Conservation (phyloP, 2,797 vertebrate species). For the Acipenser transmontanus region DNA sequence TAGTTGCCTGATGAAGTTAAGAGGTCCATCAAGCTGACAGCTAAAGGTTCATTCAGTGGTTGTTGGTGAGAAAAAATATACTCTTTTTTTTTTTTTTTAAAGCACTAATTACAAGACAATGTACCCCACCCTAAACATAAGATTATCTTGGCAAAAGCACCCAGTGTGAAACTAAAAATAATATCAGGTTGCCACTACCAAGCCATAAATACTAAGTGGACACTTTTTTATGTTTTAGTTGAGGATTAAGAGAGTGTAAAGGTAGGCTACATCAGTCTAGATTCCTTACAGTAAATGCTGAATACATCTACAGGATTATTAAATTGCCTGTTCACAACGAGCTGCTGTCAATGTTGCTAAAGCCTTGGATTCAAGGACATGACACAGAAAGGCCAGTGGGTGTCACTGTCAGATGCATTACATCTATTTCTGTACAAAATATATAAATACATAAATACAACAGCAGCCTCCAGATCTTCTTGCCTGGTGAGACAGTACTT, state of each 20-base stretch:
- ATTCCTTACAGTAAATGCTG: too few species aligned
- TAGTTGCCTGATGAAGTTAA: neutral
- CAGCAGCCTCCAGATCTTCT: neutral
- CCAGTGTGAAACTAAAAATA: too few species aligned
- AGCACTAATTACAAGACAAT: too few species aligned
- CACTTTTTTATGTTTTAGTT: too few species aligned
- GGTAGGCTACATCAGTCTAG: too few species aligned
- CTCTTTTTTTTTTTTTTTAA: neutral
- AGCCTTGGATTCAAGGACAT: neutral
- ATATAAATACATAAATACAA: neutral
- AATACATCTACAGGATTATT: too few species aligned
- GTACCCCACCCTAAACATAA: too few species aligned
- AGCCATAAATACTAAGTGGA: too few species aligned
- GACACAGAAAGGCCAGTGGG: neutral
- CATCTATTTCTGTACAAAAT: neutral
- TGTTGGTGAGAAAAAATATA: neutral
- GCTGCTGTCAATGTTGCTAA: neutral
- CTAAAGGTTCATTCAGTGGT: neutral
- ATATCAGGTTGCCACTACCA: too few species aligned
- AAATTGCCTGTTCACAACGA: neutral
- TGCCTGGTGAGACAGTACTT: slow-evolving; percentile 10
- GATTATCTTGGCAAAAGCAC: too few species aligned
- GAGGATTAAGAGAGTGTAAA: too few species aligned
- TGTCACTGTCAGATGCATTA: neutral
- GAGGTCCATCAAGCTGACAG: neutral